Conservation (phyloP, 2,888 invertebrate species). For the Scrobipalpa atriplicella region DNA sequence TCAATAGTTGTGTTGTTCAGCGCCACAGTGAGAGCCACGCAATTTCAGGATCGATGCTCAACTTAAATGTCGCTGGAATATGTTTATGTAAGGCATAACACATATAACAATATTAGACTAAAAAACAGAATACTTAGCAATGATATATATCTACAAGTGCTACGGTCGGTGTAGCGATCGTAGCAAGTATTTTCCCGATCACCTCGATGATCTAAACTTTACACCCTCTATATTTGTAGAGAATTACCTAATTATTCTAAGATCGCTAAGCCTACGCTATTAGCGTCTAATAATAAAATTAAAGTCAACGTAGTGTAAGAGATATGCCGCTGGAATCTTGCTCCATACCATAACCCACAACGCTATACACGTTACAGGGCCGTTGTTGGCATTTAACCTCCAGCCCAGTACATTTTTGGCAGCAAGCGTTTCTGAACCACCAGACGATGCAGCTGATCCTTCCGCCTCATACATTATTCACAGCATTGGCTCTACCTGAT, state of each 20-base stretch:
- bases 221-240: not conserved
- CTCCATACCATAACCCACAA: not conserved
- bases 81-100: not conserved
- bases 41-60: not conserved
- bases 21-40: not conserved
- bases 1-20: conserved; percentile 11
- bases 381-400: not conserved
- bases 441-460: not conserved
- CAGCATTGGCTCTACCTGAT: not conserved
- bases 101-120: not conserved
- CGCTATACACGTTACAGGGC: not conserved
- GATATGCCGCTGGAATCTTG: not conserved
- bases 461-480: conserved; percentile 7
- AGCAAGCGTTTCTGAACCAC: not conserved
- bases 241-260: not conserved
- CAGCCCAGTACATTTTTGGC: not conserved
- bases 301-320: conserved; percentile 6
- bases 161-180: too few relatives aligned
- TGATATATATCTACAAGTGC: too few relatives aligned
- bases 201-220: too few relatives aligned
- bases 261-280: not conserved
- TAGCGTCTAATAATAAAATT: not conserved
- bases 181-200: too few relatives aligned
- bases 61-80: not conserved
- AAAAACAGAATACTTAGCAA: too few relatives aligned